Evolutionary conservation across 2,888 invertebrate species (phyloP).

Genomic region (Brachypalpus laphriformis): DNA sequence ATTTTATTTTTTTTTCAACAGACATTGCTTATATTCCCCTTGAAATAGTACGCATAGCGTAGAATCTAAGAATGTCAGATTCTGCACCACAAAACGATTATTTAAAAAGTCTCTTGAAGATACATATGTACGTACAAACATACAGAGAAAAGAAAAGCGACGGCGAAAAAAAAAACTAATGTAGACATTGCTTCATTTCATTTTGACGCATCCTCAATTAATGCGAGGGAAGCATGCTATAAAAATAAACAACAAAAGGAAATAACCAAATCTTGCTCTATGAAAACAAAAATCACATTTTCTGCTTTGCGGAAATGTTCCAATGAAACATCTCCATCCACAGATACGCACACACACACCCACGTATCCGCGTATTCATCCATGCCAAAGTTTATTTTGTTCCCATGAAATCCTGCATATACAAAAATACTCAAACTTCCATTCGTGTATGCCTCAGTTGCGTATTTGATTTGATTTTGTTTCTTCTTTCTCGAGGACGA

Average conservation of each 20-base stretch:
- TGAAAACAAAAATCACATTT: slow-evolving; percentile 24
- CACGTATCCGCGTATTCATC: background rate
- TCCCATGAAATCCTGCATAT: slow-evolving; percentile 22
- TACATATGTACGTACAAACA: background rate
- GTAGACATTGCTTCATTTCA: background rate
- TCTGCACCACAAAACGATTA: too few relatives aligned
- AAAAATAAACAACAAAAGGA: slow-evolving; percentile 37
- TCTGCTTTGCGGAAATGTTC: background rate
- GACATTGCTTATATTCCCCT: too few relatives aligned
- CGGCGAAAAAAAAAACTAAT: background rate
- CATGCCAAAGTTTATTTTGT: slow-evolving; percentile 25
- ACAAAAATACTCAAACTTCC: slow-evolving; percentile 16
- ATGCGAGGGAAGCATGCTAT: slow-evolving; percentile 7
- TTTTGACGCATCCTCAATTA: slow-evolving; percentile 34
- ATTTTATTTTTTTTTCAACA: too few relatives aligned
- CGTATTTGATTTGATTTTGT: slow-evolving; percentile 40
- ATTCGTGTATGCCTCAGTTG: slow-evolving; percentile 20
- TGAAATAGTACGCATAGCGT: too few relatives aligned
- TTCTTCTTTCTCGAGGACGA: slow-evolving; percentile 7
- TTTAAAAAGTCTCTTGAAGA: background rate
- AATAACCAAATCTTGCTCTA: slow-evolving; percentile 39
- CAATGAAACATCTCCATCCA: background rate
- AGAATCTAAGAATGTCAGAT: too few relatives aligned
- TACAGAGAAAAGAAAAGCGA: background rate
- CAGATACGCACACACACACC: background rate